These are phyloP conservation scores for Marmota flaviventris DNA, from an alignment of 2,113 vertebrate species.

Conservation along the genomic window DNA sequence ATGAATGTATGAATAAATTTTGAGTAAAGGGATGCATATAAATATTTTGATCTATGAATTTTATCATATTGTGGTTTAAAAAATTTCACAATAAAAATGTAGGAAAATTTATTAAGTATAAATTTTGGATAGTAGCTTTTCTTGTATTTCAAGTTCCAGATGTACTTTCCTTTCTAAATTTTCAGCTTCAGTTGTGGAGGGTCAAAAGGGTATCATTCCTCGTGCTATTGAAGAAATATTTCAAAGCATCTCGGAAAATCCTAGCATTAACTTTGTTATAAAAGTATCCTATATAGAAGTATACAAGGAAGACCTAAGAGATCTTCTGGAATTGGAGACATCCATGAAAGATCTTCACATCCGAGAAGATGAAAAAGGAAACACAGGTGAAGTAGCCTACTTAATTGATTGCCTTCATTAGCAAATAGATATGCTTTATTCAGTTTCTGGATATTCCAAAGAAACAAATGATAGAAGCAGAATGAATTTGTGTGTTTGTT, in stretches of 20 bases:
- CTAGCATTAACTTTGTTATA: constrained; percentile 86
- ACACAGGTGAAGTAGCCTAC: constrained; percentile 90
- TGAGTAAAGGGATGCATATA: not conserved
- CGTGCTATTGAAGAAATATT: constrained; percentile 94
- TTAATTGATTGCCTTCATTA: constrained; percentile 38
- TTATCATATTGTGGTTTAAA: not conserved
- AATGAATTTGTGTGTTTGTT: constrained; percentile 47
- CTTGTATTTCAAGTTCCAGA: constrained; percentile 51
- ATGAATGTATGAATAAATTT: constrained; percentile 41
- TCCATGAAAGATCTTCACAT: constrained; percentile 92
- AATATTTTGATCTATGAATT: constrained; percentile 33
- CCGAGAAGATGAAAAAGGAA: constrained; percentile 94
- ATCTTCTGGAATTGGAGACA: constrained; percentile 93
- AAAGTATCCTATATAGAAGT: constrained; percentile 95
- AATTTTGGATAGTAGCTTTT: constrained; percentile 44
- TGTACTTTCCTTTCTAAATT: constrained; percentile 78
- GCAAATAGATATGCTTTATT: not conserved
- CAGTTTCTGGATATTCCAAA: not conserved
- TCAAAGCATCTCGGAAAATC: constrained; percentile 89
- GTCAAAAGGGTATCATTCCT: constrained; percentile 94
- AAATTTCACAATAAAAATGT: constrained; percentile 5
- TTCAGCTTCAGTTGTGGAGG: constrained; percentile 88
- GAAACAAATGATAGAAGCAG: not conserved
- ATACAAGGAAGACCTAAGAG: constrained; percentile 94
- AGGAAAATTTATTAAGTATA: constrained; percentile 46